phyloP scores from a whole-genome alignment of 2,113 vertebrate genomes.

The Alexandromys fortis region DNA sequence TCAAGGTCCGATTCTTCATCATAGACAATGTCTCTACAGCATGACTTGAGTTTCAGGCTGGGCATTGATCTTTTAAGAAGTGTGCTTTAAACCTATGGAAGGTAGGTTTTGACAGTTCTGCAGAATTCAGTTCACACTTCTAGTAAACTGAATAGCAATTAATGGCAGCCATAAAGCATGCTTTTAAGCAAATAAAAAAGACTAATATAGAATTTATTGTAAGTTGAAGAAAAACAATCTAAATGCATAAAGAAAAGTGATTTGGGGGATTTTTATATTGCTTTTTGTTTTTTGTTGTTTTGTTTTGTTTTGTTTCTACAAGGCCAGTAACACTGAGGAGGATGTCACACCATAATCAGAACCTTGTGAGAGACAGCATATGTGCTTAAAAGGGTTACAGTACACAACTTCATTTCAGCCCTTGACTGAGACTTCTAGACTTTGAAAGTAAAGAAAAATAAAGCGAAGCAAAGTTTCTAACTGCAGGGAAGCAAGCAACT shows the following conservation, averaged over 20 bases:
- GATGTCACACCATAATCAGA: not conserved
- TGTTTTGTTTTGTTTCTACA: not conserved
- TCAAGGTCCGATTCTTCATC: not conserved
- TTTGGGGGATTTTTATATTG: too few species aligned
- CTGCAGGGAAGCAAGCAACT: not conserved
- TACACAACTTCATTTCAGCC: slow-evolving; percentile 61
- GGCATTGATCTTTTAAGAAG: not conserved
- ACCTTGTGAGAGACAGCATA: not conserved
- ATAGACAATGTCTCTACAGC: not conserved
- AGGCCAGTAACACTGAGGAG: slow-evolving; percentile 38
- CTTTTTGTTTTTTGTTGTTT: too few species aligned
- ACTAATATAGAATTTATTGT: slow-evolving; percentile 31
- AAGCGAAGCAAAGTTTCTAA: slow-evolving; percentile 69
- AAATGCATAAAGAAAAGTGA: not conserved
- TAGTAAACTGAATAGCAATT: slow-evolving; percentile 3
- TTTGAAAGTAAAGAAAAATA: slow-evolving; percentile 64
- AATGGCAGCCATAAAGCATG: not conserved
- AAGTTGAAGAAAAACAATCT: slow-evolving; percentile 59
- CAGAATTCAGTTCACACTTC: not conserved
- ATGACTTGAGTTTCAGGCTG: not conserved
- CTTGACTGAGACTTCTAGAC: slow-evolving; percentile 64
- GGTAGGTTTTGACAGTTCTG: not conserved
- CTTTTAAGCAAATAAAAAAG: slow-evolving; percentile 33
- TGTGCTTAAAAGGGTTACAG: not conserved
- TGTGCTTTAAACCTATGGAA: not conserved